phyloP scores from a whole-genome alignment of 2,113 vertebrate species.

The Blennius ocellaris region DNA sequence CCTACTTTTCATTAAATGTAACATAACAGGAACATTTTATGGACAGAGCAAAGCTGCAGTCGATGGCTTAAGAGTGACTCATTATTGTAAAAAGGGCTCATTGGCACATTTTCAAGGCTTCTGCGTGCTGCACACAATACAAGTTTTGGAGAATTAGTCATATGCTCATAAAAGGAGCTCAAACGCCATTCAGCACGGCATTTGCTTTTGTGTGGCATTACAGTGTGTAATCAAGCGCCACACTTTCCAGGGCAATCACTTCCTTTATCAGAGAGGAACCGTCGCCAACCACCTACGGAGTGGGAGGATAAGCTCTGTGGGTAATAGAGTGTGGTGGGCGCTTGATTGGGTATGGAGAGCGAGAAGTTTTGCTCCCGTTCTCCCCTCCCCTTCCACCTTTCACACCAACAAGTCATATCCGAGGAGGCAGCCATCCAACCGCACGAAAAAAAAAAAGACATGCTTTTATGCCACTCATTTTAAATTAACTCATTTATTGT shows the following conservation, averaged over 20 bases:
- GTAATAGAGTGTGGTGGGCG: slow-evolving; percentile 55
- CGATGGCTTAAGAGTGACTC: slow-evolving; percentile 50
- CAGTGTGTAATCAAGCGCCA: slow-evolving; percentile 68
- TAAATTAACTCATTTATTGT: slow-evolving; percentile 69
- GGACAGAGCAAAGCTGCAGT: slow-evolving; percentile 27
- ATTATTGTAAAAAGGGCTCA: slow-evolving; percentile 39
- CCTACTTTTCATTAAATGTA: slow-evolving; percentile 12
- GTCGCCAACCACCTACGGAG: slow-evolving; percentile 69
- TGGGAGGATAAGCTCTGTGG: slow-evolving; percentile 61
- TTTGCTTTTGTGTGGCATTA: slow-evolving; percentile 62
- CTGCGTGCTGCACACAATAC: slow-evolving; percentile 45
- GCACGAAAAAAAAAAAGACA: slow-evolving; percentile 11
- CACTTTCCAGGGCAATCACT: slow-evolving; percentile 58
- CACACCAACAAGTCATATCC: slow-evolving; percentile 55
- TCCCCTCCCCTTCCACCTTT: background rate
- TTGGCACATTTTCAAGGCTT: slow-evolving; percentile 51
- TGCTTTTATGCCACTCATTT: slow-evolving; percentile 65
- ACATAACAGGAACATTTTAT: slow-evolving; percentile 32
- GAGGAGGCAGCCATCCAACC: slow-evolving; percentile 40
- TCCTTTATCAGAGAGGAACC: slow-evolving; percentile 64
- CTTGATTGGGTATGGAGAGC: slow-evolving; percentile 65
- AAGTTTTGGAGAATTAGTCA: slow-evolving; percentile 61
- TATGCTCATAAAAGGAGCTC: slow-evolving; percentile 54
- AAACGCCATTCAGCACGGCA: slow-evolving; percentile 37
- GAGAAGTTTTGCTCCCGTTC: slow-evolving; percentile 48